phyloP scores from a whole-genome alignment of 2,888 invertebrate species.

The Alsophila aescularia region DNA sequence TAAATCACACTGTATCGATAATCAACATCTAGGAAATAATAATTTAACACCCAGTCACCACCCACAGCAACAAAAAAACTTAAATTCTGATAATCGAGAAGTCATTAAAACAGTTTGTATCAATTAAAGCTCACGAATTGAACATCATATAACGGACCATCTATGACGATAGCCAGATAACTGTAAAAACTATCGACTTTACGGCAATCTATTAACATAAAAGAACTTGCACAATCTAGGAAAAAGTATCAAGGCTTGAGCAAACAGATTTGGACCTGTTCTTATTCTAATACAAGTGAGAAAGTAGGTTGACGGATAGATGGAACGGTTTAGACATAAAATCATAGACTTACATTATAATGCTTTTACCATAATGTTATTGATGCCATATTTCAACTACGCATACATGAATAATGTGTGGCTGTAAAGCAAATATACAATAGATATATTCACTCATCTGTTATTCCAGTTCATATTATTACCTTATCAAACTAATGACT shows the following conservation, averaged over 20 bases:
- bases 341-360: conserved; percentile 39
- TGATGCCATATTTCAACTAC: conserved; percentile 30
- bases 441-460: conserved; percentile 15
- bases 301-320: conserved; percentile 33
- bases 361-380: conserved; percentile 39
- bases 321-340: conserved; percentile 31
- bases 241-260: conserved; percentile 1
- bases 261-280: not conserved
- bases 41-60: conserved; percentile 30
- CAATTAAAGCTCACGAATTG: conserved; percentile 51
- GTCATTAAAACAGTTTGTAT: conserved; percentile 42
- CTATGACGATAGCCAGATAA: conserved; percentile 39
- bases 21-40: conserved; percentile 20
- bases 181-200: conserved; percentile 44
- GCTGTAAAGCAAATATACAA: conserved; percentile 12
- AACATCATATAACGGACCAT: conserved; percentile 35
- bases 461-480: conserved; percentile 13
- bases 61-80: conserved; percentile 36
- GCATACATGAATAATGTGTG: conserved; percentile 33
- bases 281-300: conserved; percentile 26
- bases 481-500: conserved; percentile 16
- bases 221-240: conserved; percentile 30
- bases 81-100: conserved; percentile 38
- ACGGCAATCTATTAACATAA: conserved; percentile 41
- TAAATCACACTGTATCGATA: conserved; percentile 29